phyloP scores from a whole-genome alignment of 2,113 vertebrate species.

The Fregata magnificens region DNA sequence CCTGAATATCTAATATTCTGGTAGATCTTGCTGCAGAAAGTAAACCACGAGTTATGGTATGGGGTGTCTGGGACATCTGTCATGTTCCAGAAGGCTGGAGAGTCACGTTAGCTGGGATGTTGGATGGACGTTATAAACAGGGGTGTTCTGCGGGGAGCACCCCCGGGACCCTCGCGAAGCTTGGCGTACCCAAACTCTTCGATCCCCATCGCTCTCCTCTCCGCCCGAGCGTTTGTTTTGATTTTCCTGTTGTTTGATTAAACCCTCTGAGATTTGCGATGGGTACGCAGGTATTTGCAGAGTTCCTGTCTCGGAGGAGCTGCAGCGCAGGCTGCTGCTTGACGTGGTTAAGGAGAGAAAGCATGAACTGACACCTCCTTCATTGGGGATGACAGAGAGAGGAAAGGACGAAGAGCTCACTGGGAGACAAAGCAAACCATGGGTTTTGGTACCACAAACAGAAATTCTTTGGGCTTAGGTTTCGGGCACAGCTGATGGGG shows the following conservation, averaged over 20 bases:
- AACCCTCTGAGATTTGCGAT: background rate
- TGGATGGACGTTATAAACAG: background rate
- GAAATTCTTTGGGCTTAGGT: background rate
- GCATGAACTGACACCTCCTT: background rate
- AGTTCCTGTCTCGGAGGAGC: background rate
- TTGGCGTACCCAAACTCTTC: background rate
- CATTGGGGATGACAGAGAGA: background rate
- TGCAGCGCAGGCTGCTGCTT: background rate
- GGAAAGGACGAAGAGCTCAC: background rate
- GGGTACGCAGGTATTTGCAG: background rate
- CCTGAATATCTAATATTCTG: background rate
- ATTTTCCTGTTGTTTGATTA: background rate
- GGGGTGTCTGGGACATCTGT: background rate
- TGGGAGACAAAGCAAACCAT: fast-evolving
- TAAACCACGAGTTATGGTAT: fast-evolving
- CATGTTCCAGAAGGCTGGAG: background rate
- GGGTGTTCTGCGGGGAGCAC: background rate
- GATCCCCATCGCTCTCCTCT: background rate
- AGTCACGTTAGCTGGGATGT: background rate
- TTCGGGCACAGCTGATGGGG: background rate
- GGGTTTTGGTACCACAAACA: background rate
- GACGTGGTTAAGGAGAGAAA: background rate
- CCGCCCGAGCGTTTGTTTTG: background rate
- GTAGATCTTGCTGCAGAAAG: background rate
- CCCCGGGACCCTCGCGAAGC: fast-evolving